phyloP scores from a whole-genome alignment of 2,113 vertebrate species.

The Meles meles region DNA sequence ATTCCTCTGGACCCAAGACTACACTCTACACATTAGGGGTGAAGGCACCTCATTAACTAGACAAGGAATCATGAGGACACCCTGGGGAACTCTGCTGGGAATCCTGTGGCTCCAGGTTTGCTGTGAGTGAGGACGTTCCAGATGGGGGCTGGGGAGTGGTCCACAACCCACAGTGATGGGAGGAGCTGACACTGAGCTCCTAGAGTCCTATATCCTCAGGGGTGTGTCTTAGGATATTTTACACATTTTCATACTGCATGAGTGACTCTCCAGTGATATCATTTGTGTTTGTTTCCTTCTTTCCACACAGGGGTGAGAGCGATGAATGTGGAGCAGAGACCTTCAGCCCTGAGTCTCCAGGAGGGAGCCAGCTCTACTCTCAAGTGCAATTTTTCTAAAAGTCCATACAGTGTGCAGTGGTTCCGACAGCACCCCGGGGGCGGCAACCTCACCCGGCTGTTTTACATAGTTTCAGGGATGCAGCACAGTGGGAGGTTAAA shows the following conservation, averaged over 20 bases:
- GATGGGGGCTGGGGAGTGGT: too few species aligned
- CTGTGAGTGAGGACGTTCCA: background rate
- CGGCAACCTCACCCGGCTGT: too few species aligned
- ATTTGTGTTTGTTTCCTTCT: background rate
- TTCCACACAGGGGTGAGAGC: background rate
- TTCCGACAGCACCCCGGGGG: too few species aligned
- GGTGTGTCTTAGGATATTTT: background rate
- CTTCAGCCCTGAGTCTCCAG: too few species aligned
- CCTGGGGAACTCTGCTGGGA: background rate
- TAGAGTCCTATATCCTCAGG: too few species aligned
- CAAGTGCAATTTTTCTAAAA: too few species aligned
- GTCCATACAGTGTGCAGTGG: too few species aligned
- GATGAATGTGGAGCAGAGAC: too few species aligned
- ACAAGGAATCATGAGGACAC: background rate
- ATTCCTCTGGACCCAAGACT: background rate
- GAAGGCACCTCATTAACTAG: accelerated
- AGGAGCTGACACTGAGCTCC: background rate
- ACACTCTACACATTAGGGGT: background rate
- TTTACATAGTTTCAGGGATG: too few species aligned
- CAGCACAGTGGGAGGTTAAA: too few species aligned
- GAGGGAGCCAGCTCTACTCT: too few species aligned
- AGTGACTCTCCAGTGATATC: background rate
- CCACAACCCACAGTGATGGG: background rate
- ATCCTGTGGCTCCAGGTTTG: background rate
- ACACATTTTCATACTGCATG: background rate